These are phyloP conservation scores for Heteromurus nitidus DNA, from an alignment of 2,888 invertebrate genomes.

Conservation along the genomic window DNA sequence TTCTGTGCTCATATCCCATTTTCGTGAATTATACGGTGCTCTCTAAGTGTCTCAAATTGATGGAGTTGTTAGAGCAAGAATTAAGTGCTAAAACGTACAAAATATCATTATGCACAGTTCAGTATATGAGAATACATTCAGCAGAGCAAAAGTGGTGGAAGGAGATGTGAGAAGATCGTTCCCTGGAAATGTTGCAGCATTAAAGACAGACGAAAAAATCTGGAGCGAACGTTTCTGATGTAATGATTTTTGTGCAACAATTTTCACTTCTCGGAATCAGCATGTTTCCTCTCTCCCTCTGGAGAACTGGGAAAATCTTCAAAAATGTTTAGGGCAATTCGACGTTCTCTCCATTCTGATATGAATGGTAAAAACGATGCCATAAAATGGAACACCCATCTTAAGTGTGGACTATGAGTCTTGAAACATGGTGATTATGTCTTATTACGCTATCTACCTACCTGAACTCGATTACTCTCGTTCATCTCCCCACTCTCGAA, in stretches of 20 bases:
- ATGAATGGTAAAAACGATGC: conserved; percentile 45
- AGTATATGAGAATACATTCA: not conserved
- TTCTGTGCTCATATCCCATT: conserved; percentile 12
- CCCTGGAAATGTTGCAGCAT: too few relatives aligned
- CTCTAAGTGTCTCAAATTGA: conserved; percentile 35
- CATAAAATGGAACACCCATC: conserved; percentile 58
- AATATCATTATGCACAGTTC: too few relatives aligned
- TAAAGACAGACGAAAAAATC: too few relatives aligned
- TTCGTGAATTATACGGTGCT: conserved; percentile 35
- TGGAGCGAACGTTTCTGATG: too few relatives aligned
- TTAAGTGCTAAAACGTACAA: conserved; percentile 41
- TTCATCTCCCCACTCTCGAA: conserved; percentile 39
- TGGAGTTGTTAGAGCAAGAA: conserved; percentile 11
- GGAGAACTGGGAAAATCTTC: too few relatives aligned
- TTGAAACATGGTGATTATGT: conserved; percentile 52
- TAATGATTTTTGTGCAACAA: too few relatives aligned
- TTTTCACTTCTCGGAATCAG: too few relatives aligned
- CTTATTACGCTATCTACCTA: conserved; percentile 58
- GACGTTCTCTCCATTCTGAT: conserved; percentile 37
- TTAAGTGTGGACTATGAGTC: conserved; percentile 34
- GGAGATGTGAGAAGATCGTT: too few relatives aligned
- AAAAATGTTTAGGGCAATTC: too few relatives aligned
- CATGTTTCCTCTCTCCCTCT: too few relatives aligned
- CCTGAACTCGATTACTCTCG: conserved; percentile 57
- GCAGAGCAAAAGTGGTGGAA: too few relatives aligned